Evolutionary conservation across 1,140 invertebrate genomes (phyloP), one percentile per base, ranked within the genome.

Genomic region (Araneus ventricosus): DNA sequence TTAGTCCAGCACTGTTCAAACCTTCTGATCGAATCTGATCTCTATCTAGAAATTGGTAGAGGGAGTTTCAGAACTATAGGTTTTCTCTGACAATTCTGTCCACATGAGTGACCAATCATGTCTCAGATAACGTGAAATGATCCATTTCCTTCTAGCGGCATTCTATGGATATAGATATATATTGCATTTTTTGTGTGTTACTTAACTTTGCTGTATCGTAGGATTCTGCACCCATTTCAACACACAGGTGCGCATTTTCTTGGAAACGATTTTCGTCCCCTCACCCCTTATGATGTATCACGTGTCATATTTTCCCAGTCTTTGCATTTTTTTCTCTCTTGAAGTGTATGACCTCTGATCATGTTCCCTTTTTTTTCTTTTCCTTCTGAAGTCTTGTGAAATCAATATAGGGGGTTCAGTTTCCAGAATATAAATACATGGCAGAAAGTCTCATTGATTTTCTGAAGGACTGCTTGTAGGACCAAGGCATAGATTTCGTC

Each of bases 171-270:
- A 75, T 75, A 75, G 27, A 75, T 75, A 37, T 30, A 75, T 75
- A 30, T 37, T 34, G 70, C 70, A 34, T 75, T 75, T 70, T 75
- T 75, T 75, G 30, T 75, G 37, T 75, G 37, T 75, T 75, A 37
- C 70, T 75, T 75, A 75, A 30, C 70, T 75, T 75, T 75, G 4
- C 30, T 75, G 70, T 34, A 75, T 34, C 34, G 17, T 20, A 75
- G 70, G 30, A 75, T 34, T 37, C 30, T 75, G 70, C 30, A 75
- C 70, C 30, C 70, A 30, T 34, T 75, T 75, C 30, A 30, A 22
- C 59, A 75, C 70, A 75, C 70, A 75, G 70, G 70, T 75, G 70
- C 70, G 70, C 70, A 75, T 75, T 75, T 75, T 75, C 70, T 37
- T 75, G 70, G 20, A 75, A 75, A 75, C 70, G 70, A 75, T 75